Evolutionary conservation across 2,113 vertebrate species (phyloP).

Genomic region (Callipepla squamata): DNA sequence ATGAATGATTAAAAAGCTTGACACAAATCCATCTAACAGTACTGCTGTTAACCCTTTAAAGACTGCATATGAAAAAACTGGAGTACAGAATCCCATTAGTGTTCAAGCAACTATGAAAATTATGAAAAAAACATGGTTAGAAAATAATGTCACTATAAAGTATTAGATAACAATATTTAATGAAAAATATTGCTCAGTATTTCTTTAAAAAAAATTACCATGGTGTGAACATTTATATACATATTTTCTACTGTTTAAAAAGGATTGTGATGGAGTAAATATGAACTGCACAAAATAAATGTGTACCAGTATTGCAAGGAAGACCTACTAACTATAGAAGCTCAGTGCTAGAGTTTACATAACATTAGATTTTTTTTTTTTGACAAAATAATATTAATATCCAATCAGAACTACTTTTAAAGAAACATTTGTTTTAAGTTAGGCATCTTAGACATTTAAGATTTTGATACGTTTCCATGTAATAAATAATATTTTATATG

Average conservation of each 20-base stretch:
- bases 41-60: constrained; percentile 81
- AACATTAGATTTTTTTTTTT: constrained; percentile 52
- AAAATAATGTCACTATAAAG: constrained; percentile 76
- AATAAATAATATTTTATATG: constrained; percentile 80
- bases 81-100: constrained; percentile 56
- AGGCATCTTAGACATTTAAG: constrained; percentile 64
- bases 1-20: constrained; percentile 79
- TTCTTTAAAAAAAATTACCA: constrained; percentile 72
- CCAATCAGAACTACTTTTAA: constrained; percentile 72
- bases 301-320: constrained; percentile 73
- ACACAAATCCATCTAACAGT: constrained; percentile 75
- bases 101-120: constrained; percentile 62
- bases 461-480: constrained; percentile 74
- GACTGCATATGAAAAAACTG: constrained; percentile 70
- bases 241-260: constrained; percentile 67
- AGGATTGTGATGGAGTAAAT: constrained; percentile 66
- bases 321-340: constrained; percentile 79
- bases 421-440: constrained; percentile 68
- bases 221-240: constrained; percentile 75
- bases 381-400: constrained; percentile 68
- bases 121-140: constrained; percentile 61
- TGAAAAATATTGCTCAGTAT: constrained; percentile 79
- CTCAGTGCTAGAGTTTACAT: constrained; percentile 68
- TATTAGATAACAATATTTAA: constrained; percentile 76
- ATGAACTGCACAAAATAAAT: constrained; percentile 69